A percentile compares a stretch with the other conserved stretches of the same genome.
Evolutionary conservation across 2,888 invertebrate genomes (phyloP).

Genomic region (Tenthredo amoena): DNA sequence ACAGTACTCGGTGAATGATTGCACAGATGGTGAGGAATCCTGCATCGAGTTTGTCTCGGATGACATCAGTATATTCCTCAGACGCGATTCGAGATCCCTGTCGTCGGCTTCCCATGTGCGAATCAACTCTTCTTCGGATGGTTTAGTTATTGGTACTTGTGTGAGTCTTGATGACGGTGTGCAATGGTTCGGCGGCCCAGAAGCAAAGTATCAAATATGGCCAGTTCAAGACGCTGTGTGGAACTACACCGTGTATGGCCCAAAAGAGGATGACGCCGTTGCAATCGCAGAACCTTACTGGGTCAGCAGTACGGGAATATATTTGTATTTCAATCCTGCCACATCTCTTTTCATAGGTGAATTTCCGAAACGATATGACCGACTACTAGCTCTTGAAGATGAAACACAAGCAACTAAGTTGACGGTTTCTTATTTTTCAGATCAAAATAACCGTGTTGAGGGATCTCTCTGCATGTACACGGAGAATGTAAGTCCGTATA

Average conservation of each 20-base stretch:
- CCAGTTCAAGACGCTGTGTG: constrained; percentile 82
- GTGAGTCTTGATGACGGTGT: constrained; percentile 61
- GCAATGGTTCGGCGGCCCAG: constrained; percentile 86
- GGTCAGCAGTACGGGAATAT: constrained; percentile 86
- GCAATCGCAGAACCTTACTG: constrained; percentile 83
- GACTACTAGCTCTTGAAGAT: constrained; percentile 79
- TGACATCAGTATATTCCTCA: not conserved
- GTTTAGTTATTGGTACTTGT: constrained; percentile 61
- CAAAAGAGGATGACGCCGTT: constrained; percentile 75
- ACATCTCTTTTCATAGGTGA: constrained; percentile 86
- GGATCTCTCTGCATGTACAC: constrained; percentile 82
- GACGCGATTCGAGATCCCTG: not conserved
- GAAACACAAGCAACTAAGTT: constrained; percentile 58
- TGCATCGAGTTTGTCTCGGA: not conserved
- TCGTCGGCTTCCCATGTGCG: not conserved
- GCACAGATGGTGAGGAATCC: not conserved
- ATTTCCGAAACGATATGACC: constrained; percentile 83
- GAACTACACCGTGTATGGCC: constrained; percentile 81
- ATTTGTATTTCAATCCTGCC: constrained; percentile 82
- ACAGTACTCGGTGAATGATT: constrained; percentile 10
- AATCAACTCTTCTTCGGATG: not conserved
- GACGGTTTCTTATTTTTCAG: constrained; percentile 65
- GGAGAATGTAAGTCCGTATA: constrained; percentile 81
- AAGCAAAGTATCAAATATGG: constrained; percentile 83
- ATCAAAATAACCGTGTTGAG: constrained; percentile 82